Evolutionary conservation across 1,140 invertebrate species (phyloP).

Genomic region (Spodoptera litura): DNA sequence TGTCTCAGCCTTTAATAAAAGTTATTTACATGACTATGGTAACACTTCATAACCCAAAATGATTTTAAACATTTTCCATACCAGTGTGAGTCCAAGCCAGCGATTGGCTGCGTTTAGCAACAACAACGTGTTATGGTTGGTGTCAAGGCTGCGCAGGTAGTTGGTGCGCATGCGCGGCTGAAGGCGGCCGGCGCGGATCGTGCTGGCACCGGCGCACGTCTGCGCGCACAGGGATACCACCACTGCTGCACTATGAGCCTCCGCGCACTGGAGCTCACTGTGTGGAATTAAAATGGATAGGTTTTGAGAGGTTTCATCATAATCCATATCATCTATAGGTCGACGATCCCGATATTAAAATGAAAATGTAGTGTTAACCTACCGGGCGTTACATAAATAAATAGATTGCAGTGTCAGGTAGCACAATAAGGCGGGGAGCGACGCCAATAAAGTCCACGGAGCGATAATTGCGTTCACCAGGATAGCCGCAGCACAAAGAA

Average conservation of each 20-base stretch:
- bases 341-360: too few relatives aligned
- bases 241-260: conserved; percentile 90
- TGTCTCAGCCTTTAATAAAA: too few relatives aligned
- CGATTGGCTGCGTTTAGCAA: conserved; percentile 92
- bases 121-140: conserved; percentile 91
- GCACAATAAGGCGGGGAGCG: conserved; percentile 88
- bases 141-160: conserved; percentile 89
- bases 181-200: conserved; percentile 90
- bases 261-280: conserved; percentile 90
- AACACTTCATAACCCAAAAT: too few relatives aligned
- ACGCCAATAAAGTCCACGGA: conserved; percentile 90
- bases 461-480: conserved; percentile 90
- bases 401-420: conserved; percentile 91
- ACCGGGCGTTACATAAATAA: conserved; percentile 91
- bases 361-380: conserved; percentile 51
- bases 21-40: neutral
- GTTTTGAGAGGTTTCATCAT: too few relatives aligned
- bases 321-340: too few relatives aligned
- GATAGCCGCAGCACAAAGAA: conserved; percentile 91
- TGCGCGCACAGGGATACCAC: conserved; percentile 91
- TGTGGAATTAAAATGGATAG: neutral
- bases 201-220: conserved; percentile 89
- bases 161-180: conserved; percentile 88
- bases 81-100: conserved; percentile 93
- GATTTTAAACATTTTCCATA: conserved; percentile 66